phyloP scores from a whole-genome alignment of 2,113 vertebrate species.

The Malaclemys terrapin region DNA sequence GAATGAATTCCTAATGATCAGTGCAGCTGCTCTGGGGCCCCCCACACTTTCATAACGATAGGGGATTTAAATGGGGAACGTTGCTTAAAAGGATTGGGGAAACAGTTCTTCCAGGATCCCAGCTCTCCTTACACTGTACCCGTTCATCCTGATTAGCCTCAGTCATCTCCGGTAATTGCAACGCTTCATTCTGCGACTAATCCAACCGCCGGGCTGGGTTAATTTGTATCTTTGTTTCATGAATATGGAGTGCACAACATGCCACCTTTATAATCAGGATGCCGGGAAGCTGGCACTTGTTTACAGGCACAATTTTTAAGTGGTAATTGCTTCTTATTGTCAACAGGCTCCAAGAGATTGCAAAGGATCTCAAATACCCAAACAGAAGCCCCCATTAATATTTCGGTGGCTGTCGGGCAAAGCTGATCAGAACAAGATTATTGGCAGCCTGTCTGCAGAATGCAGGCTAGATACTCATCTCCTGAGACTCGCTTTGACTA shows the following conservation, averaged over 20 bases:
- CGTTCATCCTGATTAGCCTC: not conserved
- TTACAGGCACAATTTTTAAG: not conserved
- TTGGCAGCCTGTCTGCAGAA: not conserved
- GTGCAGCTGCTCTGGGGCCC: conserved; percentile 15
- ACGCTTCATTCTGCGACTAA: not conserved
- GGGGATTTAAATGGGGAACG: not conserved
- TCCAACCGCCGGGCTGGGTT: not conserved
- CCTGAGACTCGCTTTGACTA: not conserved
- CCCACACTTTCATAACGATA: not conserved
- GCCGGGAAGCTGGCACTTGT: not conserved
- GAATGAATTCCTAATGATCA: conserved; percentile 23
- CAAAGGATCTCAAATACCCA: rapidly evolving
- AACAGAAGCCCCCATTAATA: not conserved
- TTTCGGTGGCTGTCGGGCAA: not conserved
- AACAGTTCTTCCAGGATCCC: not conserved
- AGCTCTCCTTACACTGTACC: not conserved
- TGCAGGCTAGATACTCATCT: not conserved
- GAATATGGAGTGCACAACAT: not conserved
- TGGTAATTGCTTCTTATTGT: rapidly evolving
- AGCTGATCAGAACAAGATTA: not conserved
- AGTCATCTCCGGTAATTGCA: not conserved
- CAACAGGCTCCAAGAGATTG: not conserved
- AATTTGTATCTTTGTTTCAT: conserved; percentile 16
- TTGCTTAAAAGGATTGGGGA: not conserved
- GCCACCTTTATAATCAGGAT: not conserved